These are phyloP conservation scores for Agrotis clavis DNA, from an alignment of 2,888 invertebrate genomes.

Conservation along the genomic window DNA sequence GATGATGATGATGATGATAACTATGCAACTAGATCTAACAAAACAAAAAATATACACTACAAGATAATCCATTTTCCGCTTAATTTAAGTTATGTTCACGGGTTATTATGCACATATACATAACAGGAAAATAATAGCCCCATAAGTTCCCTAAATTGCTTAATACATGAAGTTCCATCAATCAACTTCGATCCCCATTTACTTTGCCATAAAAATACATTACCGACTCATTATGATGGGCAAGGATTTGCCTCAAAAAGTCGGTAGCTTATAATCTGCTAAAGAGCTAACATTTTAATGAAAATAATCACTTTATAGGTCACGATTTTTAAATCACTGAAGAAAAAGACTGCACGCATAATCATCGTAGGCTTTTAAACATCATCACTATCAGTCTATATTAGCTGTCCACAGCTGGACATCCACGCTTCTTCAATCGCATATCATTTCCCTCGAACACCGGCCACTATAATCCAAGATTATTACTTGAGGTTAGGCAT, in stretches of 20 bases:
- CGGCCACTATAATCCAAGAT: too few species aligned
- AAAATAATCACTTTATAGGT: conserved; percentile 66
- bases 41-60: neutral
- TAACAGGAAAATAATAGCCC: conserved; percentile 44
- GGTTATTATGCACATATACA: conserved; percentile 42
- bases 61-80: conserved; percentile 23
- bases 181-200: conserved; percentile 64
- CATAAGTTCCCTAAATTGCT: conserved; percentile 50
- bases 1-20: too few species aligned
- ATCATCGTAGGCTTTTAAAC: too few species aligned
- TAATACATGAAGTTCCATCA: conserved; percentile 55
- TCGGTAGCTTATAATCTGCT: conserved; percentile 84
- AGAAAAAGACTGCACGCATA: too few species aligned
- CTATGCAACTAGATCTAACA: neutral
- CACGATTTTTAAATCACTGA: conserved; percentile 40
- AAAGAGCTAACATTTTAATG: conserved; percentile 81
- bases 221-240: conserved; percentile 79
- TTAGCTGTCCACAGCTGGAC: too few species aligned
- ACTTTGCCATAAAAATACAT: conserved; percentile 65
- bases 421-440: too few species aligned
- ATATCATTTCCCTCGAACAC: too few species aligned
- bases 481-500: too few species aligned
- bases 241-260: conserved; percentile 85
- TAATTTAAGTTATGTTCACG: conserved; percentile 30
- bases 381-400: too few species aligned